Base-by-base conservation (phyloP, 1,140 invertebrate genomes). In the Hormaphis cornu region DNA sequence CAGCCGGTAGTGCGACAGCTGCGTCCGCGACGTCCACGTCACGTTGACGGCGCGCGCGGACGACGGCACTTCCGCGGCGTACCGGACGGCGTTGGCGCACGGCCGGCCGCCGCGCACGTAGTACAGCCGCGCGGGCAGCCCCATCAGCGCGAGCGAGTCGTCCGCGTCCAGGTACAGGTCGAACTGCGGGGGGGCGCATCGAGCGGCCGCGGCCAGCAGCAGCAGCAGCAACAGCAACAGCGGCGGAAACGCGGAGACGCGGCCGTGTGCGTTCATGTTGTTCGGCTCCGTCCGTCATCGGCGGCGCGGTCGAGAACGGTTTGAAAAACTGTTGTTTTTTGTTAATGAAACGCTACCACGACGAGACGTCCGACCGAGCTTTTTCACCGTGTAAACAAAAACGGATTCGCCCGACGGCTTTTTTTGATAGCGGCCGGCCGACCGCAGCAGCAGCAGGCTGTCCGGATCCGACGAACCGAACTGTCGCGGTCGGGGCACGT, bases 111-210 rank as follows among this genome's bases (percentile, higher is more conserved):
- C 18, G 5, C 61, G 40, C 40, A 66, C 44, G 14, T 66, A 66
- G 20, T 66, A 66, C 28, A 66, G 28, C 8, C 61, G 44, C 14
- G 61, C 61, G 4, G 44, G 4, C 42, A 66, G 14, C 10, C 61
- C 61, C 44, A 66, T 66, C 14, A 66, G 6, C 26, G 44, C n/a
- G 33, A 50, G 44, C 7, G 50, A 26, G 18, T 66, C 61, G 14
- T 24, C 30, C 4, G 26, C 9, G 7, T 66, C 61, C 10, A 66
- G 24, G 40, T 48, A 66, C 61, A 66, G 12, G 16, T 66, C 61
- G 14, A 22, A 66, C 8, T 48, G 61, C n/a, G n/a, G n/a, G n/a
- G n/a, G 0, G 4, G 18, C 16, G 7, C 14, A 16, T 46, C 28
- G 5, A 10, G n/a, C 12, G 28, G 50, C 40, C 9, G 28, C 2